Base-by-base conservation (phyloP, 2,113 vertebrate species). In the Gymnorhina tibicen region DNA sequence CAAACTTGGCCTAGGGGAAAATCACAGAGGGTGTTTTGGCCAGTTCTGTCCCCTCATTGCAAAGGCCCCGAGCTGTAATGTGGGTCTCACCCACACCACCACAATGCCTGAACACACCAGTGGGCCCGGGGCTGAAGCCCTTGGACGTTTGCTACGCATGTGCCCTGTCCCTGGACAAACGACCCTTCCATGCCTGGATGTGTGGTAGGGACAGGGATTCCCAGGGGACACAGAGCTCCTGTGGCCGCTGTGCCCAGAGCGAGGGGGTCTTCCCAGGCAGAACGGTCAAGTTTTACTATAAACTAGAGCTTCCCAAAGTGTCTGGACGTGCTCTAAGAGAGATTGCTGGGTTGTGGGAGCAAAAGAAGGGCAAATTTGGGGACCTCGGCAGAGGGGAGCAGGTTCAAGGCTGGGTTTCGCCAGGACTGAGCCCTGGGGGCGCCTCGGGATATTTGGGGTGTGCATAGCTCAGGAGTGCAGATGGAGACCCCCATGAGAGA, bases 171-270 rank as follows among this genome's bases (percentile, higher is more conserved):
- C 41, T 44, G 67, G 26, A 64, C 44, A 69, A 69, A 85, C 11
- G 5, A 50, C 3, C 46, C 19, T 27, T 64, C 55, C 2, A 0
- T 74, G 37, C 37, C 46, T 0, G 1, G 42, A 73, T 33, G 5
- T 13, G 5, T 2, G 2, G 10, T 50, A 50, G 50, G 41, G 49
- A 47, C 21, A 23, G 0, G 1, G n/a, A 55, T 69, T 68, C 13
- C 37, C 8, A 26, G 30, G 58, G 28, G 16, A 77, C 35, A 53
- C 11, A 64, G 56, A 23, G 27, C 22, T 64, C 69, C 69, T 33
- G 56, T 44, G 15, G 33, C 27, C 1, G 2, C 7, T 1, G 3
- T 44, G 14, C 16, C 39, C 6, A 3, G 53, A 64, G 30, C 0
- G 0, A 42, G 39, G 30, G 26, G 21, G 6, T 41, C 37, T 55